Base-by-base conservation (phyloP, 2,113 vertebrate genomes). In the Menidia beryllina region DNA sequence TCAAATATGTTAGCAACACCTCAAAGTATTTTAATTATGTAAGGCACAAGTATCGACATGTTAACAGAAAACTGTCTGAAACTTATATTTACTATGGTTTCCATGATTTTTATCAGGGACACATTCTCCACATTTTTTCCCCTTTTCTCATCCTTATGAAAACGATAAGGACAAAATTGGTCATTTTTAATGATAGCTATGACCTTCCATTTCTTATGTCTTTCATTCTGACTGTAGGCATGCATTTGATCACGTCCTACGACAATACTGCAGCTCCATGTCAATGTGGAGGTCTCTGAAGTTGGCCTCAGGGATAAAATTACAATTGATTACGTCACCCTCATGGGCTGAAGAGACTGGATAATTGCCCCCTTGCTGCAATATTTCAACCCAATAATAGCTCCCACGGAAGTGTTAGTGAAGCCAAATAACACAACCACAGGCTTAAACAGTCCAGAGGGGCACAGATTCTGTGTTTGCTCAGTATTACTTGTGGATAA, bases 381-480 rank as follows among this genome's bases (percentile, higher is more conserved):
- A 58, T 58, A 68, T 75, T 47, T 76, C 48, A 77, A 23, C 41
- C 36, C 63, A 70, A 49, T 87, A 83, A 84, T 58, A 60, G 75
- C 69, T 86, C 81, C 79, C 84, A 39, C 39, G 76, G 67, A 61
- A 52, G 54, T 20, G 63, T 47, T 43, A 38, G 20, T 36, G 66
- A 71, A 63, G 84, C 87, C 85, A 88, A 83, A 77, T 58, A 71
- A 84, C 70, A 88, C 79, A 86, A 78, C 70, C 74, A 11, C 39
- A 61, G 73, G 21, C 47, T 80, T 52, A 65, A 20, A 34, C 55
- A 73, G 75, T 76, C 76, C 76, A 61, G 59, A 70, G 79, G 63
- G 76, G 48, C 36, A 43, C 2, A 0, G 59, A 23, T 64, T 72
- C 57, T 45, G 39, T 81, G 59, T 86, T 84, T 86, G 36, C 61